These are phyloP conservation scores for Sylvietta virens DNA, from an alignment of 2,113 vertebrate genomes.

Conservation along the genomic window DNA sequence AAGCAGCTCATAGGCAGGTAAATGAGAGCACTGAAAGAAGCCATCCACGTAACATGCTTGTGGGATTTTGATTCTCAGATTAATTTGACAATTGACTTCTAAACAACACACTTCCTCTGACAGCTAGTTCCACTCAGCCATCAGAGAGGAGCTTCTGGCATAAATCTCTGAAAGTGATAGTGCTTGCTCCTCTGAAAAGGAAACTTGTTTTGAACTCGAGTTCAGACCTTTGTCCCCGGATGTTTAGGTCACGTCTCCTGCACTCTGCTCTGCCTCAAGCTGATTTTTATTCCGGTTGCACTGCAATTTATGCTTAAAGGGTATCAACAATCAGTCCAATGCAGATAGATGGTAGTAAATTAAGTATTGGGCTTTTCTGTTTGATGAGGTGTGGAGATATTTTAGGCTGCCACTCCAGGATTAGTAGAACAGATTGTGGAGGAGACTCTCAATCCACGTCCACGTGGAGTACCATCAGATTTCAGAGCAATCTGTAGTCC, in stretches of 20 bases:
- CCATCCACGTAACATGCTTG: not conserved
- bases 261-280: not conserved
- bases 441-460: not conserved
- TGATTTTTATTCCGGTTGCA: not conserved
- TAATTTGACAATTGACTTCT: not conserved
- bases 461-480: not conserved
- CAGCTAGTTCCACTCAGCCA: not conserved
- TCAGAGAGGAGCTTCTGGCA: not conserved
- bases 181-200: not conserved
- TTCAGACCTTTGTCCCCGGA: not conserved
- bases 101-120: not conserved
- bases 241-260: not conserved
- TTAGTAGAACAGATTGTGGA: not conserved
- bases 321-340: not conserved
- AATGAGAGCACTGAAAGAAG: not conserved
- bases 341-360: not conserved
- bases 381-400: not conserved
- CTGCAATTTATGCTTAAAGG: not conserved
- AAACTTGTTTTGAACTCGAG: not conserved
- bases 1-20: not conserved
- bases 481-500: not conserved
- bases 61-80: not conserved
- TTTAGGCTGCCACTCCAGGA: not conserved
- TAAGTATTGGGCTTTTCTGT: not conserved
- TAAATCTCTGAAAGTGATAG: not conserved